Evolutionary conservation across 1,140 invertebrate species (phyloP).

Genomic region (Apolygus lucorum): DNA sequence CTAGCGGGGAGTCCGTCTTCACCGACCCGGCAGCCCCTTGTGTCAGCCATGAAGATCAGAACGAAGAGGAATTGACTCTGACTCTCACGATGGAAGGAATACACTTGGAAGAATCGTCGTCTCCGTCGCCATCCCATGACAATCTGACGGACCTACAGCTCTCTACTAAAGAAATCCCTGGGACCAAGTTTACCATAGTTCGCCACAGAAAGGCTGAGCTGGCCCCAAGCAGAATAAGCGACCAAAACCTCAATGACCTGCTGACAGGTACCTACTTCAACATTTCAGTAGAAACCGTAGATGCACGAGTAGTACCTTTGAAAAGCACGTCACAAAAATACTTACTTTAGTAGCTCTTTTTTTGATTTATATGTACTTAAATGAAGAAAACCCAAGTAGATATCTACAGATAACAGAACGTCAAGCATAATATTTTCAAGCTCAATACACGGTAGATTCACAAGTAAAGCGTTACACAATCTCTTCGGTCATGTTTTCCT

Average conservation of each 20-base stretch:
- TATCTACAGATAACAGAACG: no score
- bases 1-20: conserved; percentile 23
- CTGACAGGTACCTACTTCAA: conserved; percentile 21
- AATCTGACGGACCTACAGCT: not conserved
- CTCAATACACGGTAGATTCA: no score
- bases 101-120: not conserved
- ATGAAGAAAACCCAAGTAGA: no score
- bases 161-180: conserved; percentile 8
- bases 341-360: no score
- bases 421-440: no score
- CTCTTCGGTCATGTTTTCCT: no score
- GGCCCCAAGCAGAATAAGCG: conserved; percentile 20
- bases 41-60: not conserved
- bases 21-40: conserved; percentile 17
- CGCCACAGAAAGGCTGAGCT: conserved; percentile 26
- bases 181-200: conserved; percentile 28
- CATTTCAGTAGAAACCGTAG: not conserved
- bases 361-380: no score
- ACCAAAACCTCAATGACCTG: conserved; percentile 19
- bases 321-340: no score
- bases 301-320: not conserved
- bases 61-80: not conserved
- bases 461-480: no score
- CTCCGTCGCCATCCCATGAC: not conserved
- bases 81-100: conserved; percentile 8